These are phyloP conservation scores for Turritopsis dohrnii DNA, from an alignment of 30 jellyfish, hydroid and myxozoan genomes.

Conservation along the genomic window DNA sequence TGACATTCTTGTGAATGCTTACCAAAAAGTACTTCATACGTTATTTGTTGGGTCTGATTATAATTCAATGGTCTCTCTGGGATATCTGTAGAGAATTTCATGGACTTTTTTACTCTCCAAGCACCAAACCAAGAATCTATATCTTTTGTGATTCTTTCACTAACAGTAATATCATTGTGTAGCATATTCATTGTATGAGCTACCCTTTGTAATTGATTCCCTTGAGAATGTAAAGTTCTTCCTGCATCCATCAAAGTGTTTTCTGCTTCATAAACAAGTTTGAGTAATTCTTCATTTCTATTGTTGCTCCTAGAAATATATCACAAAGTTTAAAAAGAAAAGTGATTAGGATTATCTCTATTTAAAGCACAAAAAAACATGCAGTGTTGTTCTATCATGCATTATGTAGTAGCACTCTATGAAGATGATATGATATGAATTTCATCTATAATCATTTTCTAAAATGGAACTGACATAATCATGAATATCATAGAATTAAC, in stretches of 20 bases:
- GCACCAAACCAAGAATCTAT: slow-evolving; percentile 86
- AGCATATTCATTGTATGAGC: slow-evolving; percentile 40
- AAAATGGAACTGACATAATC: too few species aligned
- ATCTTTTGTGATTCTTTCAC: slow-evolving; percentile 56
- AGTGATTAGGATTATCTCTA: too few species aligned
- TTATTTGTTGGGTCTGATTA: background rate
- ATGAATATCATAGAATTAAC: too few species aligned
- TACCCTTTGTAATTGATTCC: slow-evolving; percentile 57
- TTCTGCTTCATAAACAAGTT: slow-evolving; percentile 64
- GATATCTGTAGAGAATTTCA: background rate
- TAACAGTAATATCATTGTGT: slow-evolving; percentile 58
- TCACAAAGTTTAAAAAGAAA: background rate
- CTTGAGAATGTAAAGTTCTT: slow-evolving; percentile 59
- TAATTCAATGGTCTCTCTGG: slow-evolving; percentile 25
- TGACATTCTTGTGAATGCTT: slow-evolving; percentile 63
- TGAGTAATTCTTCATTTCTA: slow-evolving; percentile 43
- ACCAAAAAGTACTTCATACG: slow-evolving; percentile 37
- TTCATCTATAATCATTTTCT: too few species aligned
- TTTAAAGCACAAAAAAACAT: too few species aligned
- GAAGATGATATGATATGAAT: too few species aligned
- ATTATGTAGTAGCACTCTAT: too few species aligned
- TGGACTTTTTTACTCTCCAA: slow-evolving; percentile 36
- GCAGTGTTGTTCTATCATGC: too few species aligned
- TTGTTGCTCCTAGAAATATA: background rate
- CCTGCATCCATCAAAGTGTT: slow-evolving; percentile 58